Evolutionary conservation across 2,888 invertebrate species (phyloP).

Genomic region (Lycophotia porphyrea): DNA sequence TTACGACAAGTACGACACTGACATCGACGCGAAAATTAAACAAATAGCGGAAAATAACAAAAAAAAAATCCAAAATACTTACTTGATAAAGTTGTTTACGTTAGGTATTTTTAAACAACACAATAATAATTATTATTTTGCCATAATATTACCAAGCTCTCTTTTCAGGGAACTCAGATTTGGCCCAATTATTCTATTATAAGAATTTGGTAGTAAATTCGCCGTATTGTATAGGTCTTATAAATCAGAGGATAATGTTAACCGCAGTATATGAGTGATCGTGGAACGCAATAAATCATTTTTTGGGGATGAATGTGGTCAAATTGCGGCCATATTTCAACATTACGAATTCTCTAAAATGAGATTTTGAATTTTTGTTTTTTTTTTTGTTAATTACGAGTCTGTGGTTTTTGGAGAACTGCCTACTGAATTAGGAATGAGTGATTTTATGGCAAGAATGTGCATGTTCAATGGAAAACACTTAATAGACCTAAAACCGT

Average conservation of each 20-base stretch:
- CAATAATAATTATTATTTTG: not conserved
- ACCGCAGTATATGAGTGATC: slow-evolving; percentile 48
- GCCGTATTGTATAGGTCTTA: slow-evolving; percentile 27
- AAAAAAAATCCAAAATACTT: not conserved
- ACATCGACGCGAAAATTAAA: not conserved
- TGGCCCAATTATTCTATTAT: slow-evolving; percentile 42
- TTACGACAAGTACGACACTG: not conserved
- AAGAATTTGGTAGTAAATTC: slow-evolving; percentile 41
- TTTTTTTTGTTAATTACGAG: slow-evolving; percentile 40
- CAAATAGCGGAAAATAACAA: not conserved
- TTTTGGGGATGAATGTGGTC: slow-evolving; percentile 47
- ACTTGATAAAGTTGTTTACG: not conserved
- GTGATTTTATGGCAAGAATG: not conserved
- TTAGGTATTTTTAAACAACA: not conserved
- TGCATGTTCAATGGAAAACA: not conserved
- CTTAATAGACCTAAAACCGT: not conserved
- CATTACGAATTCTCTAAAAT: slow-evolving; percentile 47
- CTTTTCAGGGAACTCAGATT: slow-evolving; percentile 1
- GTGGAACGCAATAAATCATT: slow-evolving; percentile 55
- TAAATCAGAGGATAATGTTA: slow-evolving; percentile 53
- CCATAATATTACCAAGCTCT: not conserved
- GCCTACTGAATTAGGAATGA: slow-evolving; percentile 8
- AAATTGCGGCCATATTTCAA: slow-evolving; percentile 65
- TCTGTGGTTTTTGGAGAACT: slow-evolving; percentile 7
- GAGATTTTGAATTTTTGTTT: slow-evolving; percentile 19